phyloP scores from a whole-genome alignment of 1,140 invertebrate species.

The Mamestra configurata region DNA sequence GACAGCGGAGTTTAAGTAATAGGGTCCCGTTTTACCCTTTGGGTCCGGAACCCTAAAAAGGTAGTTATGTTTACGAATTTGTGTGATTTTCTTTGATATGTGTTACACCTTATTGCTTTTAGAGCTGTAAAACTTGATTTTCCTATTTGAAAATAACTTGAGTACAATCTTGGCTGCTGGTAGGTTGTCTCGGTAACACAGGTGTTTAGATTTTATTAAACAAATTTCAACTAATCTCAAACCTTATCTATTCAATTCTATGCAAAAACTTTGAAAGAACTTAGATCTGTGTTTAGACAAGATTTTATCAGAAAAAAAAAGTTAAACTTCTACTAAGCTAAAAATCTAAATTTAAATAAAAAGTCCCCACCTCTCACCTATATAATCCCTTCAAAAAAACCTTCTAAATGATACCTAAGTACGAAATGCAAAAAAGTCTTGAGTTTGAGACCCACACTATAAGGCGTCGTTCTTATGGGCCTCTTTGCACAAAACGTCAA shows the following conservation, averaged over 20 bases:
- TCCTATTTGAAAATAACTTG: too few species aligned
- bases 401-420: conserved; percentile 35
- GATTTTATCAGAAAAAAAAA: neutral
- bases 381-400: conserved; percentile 25
- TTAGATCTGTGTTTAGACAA: conserved; percentile 7
- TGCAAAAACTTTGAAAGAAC: conserved; percentile 22
- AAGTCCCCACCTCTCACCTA: neutral
- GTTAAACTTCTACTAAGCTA: neutral
- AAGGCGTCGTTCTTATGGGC: neutral
- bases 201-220: neutral
- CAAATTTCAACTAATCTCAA: neutral
- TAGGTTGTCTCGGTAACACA: neutral
- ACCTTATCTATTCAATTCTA: conserved; percentile 8
- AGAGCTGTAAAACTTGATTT: too few species aligned
- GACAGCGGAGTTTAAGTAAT: too few species aligned
- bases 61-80: too few species aligned
- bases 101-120: too few species aligned
- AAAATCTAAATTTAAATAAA: conserved; percentile 32
- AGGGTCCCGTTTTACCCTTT: too few species aligned
- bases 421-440: conserved; percentile 38
- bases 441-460: conserved; percentile 20
- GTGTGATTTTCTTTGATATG: too few species aligned
- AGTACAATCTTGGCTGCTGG: too few species aligned
- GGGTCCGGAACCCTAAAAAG: too few species aligned
- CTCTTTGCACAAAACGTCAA: too few species aligned